phyloP scores from a whole-genome alignment of 35 echinoderm and acorn worm species.

The Lytechinus pictus region DNA sequence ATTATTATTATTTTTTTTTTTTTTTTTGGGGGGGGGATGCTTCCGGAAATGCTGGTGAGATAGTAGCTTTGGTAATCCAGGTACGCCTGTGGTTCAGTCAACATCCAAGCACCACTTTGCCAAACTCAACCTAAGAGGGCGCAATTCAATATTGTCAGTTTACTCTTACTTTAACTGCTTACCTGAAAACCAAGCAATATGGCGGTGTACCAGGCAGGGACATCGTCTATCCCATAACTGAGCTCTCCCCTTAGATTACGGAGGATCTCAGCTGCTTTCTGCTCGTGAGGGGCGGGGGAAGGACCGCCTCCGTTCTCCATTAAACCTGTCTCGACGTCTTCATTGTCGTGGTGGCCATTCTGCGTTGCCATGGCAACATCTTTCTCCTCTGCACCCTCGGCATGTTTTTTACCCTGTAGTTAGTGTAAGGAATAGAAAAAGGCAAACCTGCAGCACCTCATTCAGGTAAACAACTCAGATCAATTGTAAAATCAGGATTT shows the following conservation, averaged over 20 bases:
- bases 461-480: too few relatives aligned
- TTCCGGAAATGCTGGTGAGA: too few relatives aligned
- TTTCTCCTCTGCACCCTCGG: neutral
- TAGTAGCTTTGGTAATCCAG: too few relatives aligned
- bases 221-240: constrained; percentile 29
- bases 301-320: neutral
- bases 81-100: too few relatives aligned
- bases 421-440: too few relatives aligned
- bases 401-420: neutral
- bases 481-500: too few relatives aligned
- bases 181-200: constrained; percentile 53
- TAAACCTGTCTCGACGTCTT: neutral
- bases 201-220: constrained; percentile 47
- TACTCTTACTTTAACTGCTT: neutral
- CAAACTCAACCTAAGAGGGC: too few relatives aligned
- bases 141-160: too few relatives aligned
- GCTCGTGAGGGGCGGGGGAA: neutral
- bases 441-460: too few relatives aligned
- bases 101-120: too few relatives aligned
- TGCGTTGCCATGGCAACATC: neutral
- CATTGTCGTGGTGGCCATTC: neutral
- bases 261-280: neutral
- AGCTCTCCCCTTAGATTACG: neutral
- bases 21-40: too few relatives aligned
- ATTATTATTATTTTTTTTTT: too few relatives aligned